Percentiles rank a stretch among this genome's conserved stretches.
These are phyloP conservation scores for Bagarius yarrelli DNA, from an alignment of 2,113 vertebrate species.

Conservation along the genomic window DNA sequence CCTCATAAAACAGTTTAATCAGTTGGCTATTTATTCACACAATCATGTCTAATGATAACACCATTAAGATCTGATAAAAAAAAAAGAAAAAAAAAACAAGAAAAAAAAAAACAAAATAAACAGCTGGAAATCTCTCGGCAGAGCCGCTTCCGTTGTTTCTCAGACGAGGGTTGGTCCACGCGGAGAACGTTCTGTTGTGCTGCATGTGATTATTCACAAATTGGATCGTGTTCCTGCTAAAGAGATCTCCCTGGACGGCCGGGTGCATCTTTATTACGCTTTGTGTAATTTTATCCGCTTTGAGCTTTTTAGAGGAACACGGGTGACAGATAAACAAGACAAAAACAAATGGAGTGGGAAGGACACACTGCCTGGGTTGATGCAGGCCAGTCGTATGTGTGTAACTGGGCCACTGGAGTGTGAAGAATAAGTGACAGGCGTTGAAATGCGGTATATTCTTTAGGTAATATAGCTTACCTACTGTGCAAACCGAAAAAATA, in stretches of 20 bases:
- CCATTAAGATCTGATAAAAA: conserved; percentile 11
- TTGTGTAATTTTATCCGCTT: conserved; percentile 30
- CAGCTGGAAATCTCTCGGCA: conserved; percentile 2
- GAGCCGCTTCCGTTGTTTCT: conserved; percentile 16
- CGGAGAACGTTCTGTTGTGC: conserved; percentile 33
- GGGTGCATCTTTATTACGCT: neutral
- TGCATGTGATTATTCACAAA: conserved; percentile 33
- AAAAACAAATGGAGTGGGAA: neutral
- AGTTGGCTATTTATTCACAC: neutral
- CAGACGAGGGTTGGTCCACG: conserved; percentile 7
- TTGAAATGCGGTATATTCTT: neutral
- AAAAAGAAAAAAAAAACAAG: neutral
- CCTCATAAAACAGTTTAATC: neutral
- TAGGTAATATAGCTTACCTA: neutral
- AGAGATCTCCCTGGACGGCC: conserved; percentile 31
- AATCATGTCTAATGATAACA: neutral
- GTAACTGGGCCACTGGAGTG: conserved; percentile 4
- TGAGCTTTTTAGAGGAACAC: conserved; percentile 10
- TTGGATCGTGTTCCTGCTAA: conserved; percentile 38
- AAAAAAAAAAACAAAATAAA: too few relatives aligned
- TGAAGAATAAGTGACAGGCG: neutral
- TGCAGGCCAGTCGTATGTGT: conserved; percentile 10
- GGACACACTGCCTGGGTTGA: neutral
- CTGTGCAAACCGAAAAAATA: neutral
- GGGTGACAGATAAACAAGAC: conserved; percentile 21